Conservation (phyloP, 2,797 vertebrate species). For the Okamejei kenojei region DNA sequence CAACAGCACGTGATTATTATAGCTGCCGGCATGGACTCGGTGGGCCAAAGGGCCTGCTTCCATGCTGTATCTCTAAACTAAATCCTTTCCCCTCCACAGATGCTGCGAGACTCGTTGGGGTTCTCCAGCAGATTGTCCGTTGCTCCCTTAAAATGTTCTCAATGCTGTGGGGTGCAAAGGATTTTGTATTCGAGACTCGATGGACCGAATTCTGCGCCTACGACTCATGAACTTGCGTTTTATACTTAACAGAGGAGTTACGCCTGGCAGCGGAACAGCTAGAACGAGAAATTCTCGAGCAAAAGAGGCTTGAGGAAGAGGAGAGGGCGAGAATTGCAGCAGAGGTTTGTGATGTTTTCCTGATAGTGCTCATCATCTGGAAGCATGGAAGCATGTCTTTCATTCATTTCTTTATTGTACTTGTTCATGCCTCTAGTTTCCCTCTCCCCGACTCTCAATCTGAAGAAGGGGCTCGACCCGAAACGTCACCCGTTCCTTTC, state of each 20-base stretch:
- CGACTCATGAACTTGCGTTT: background rate
- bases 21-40: background rate
- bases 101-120: too few species aligned
- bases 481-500: too few species aligned
- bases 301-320: constrained; percentile 56
- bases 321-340: constrained; percentile 62
- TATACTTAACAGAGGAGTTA: constrained; percentile 62
- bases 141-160: background rate
- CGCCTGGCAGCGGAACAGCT: constrained; percentile 58
- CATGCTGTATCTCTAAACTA: too few species aligned
- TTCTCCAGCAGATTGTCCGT: too few species aligned
- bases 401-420: too few species aligned
- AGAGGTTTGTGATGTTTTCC: constrained; percentile 59
- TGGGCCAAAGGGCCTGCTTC: too few species aligned
- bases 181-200: too few species aligned
- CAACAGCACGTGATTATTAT: background rate
- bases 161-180: background rate
- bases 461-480: too few species aligned
- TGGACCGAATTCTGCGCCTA: background rate
- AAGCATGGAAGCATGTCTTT: too few species aligned
- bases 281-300: constrained; percentile 63
- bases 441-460: too few species aligned
- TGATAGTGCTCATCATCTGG: background rate
- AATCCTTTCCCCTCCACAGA: too few species aligned
- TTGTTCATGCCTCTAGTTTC: too few species aligned